These are phyloP conservation scores for Cheirogaleus medius DNA, from an alignment of 2,113 vertebrate species.

Conservation along the genomic window DNA sequence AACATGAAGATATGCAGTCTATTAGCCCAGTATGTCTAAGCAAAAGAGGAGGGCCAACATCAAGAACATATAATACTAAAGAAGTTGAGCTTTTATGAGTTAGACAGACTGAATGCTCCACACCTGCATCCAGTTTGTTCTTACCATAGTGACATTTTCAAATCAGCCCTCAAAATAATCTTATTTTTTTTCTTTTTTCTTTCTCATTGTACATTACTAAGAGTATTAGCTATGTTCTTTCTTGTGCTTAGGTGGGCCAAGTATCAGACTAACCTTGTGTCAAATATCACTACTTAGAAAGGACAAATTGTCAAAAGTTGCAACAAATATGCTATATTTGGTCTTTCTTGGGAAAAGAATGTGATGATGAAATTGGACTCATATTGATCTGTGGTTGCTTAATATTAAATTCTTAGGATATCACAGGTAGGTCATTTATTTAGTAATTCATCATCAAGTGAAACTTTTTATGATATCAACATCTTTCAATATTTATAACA, in stretches of 20 bases:
- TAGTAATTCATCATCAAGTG: not conserved
- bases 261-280: not conserved
- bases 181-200: not conserved
- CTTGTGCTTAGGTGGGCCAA: not conserved
- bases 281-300: not conserved
- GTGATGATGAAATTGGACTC: not conserved
- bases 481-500: not conserved
- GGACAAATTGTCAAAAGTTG: not conserved
- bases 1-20: not conserved
- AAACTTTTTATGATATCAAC: not conserved
- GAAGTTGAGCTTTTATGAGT: not conserved
- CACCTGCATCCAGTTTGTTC: not conserved
- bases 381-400: not conserved
- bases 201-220: not conserved
- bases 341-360: not conserved
- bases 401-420: not conserved
- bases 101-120: not conserved
- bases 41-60: not conserved
- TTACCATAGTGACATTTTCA: not conserved
- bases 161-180: not conserved
- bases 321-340: not conserved
- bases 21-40: not conserved
- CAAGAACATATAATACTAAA: not conserved
- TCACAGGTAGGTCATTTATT: not conserved
- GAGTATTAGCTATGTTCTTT: not conserved